These are phyloP conservation scores for Pseudopleuronectes americanus DNA, from an alignment of 2,797 vertebrate species.

Conservation along the genomic window DNA sequence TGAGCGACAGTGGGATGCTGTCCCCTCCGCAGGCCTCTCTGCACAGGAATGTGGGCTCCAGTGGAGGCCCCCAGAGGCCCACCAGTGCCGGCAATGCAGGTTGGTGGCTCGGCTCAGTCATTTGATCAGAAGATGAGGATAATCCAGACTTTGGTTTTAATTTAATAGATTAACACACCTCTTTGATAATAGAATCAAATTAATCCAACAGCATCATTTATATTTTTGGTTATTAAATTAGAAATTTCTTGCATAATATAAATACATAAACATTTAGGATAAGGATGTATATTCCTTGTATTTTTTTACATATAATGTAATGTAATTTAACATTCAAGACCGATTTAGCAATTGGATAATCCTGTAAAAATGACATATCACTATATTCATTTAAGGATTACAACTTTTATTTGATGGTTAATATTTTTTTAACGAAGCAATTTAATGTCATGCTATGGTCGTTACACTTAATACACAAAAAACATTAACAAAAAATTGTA, in stretches of 20 bases:
- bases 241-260: too few relatives aligned
- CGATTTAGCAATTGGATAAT: too few relatives aligned
- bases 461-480: too few relatives aligned
- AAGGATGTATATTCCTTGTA: background rate
- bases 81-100: conserved; percentile 92
- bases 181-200: background rate
- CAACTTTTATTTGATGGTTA: too few relatives aligned
- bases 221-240: too few relatives aligned
- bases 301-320: background rate
- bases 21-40: conserved; percentile 91
- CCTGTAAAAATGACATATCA: too few relatives aligned
- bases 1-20: conserved; percentile 95
- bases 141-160: background rate
- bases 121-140: conserved; percentile 1
- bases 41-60: conserved; percentile 92
- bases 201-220: too few relatives aligned
- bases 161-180: background rate
- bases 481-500: background rate
- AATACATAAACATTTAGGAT: too few relatives aligned
- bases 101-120: conserved; percentile 65
- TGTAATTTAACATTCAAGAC: too few relatives aligned
- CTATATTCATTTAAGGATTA: too few relatives aligned
- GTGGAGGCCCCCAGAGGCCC: conserved; percentile 91
- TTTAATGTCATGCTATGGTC: too few relatives aligned
- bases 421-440: too few relatives aligned